phyloP scores from a whole-genome alignment of 2,888 invertebrate genomes.

The Cataglyphis rosenhaueri region DNA sequence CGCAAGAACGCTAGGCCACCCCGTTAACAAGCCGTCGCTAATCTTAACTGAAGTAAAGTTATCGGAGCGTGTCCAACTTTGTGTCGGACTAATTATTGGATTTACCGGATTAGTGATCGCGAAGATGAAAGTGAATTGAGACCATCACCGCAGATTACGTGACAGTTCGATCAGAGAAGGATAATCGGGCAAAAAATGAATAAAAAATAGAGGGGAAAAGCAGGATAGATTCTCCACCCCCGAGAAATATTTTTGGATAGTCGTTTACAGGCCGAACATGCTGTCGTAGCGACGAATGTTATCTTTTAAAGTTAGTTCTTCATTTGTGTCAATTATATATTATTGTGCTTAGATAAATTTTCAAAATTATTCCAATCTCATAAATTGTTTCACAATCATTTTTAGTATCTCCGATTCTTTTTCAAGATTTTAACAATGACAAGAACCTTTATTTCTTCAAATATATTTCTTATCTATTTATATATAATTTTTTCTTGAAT shows the following conservation, averaged over 20 bases:
- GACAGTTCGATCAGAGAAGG: constrained; percentile 3
- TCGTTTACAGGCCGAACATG: constrained; percentile 33
- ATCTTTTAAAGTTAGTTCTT: background rate
- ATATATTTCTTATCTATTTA: too few species aligned
- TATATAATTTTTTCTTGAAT: too few species aligned
- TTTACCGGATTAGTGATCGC: constrained; percentile 21
- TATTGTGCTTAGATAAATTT: background rate
- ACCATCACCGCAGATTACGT: constrained; percentile 30
- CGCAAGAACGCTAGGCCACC: constrained; percentile 77
- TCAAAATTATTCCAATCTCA: too few species aligned
- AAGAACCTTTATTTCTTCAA: background rate
- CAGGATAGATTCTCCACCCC: constrained; percentile 30
- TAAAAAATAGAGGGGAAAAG: background rate
- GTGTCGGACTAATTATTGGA: constrained; percentile 47
- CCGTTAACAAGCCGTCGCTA: constrained; percentile 73
- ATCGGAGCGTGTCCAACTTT: constrained; percentile 47
- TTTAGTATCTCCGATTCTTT: background rate
- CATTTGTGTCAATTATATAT: background rate
- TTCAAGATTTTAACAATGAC: background rate
- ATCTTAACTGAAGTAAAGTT: constrained; percentile 35
- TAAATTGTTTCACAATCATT: background rate
- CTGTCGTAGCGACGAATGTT: constrained; percentile 12
- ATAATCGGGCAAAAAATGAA: background rate
- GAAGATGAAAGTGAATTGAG: constrained; percentile 17
- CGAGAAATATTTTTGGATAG: constrained; percentile 29